Percentiles rank a stretch among this genome's conserved stretches.
Conservation (phyloP, 2,797 vertebrate genomes). For the Varecia variegata region DNA sequence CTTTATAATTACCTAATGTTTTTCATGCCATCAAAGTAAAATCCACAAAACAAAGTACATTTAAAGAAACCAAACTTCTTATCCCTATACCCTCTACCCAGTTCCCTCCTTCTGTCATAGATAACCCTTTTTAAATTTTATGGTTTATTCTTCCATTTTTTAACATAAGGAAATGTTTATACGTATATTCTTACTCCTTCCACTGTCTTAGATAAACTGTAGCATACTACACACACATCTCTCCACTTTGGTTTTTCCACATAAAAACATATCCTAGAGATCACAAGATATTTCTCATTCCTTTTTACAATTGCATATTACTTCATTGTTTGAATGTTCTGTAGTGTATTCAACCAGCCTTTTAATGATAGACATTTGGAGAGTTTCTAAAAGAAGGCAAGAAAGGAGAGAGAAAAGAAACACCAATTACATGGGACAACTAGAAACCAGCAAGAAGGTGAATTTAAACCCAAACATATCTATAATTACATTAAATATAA, state of each 20-base stretch:
- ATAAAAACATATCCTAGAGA: not conserved
- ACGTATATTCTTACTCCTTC: not conserved
- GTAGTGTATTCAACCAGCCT: not conserved
- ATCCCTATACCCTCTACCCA: too few species aligned
- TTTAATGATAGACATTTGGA: not conserved
- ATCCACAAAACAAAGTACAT: not conserved
- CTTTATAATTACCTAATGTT: not conserved
- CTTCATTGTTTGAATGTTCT: not conserved
- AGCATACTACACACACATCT: not conserved
- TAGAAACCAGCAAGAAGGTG: not conserved
- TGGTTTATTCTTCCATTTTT: not conserved
- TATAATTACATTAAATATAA: not conserved
- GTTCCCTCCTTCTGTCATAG: not conserved
- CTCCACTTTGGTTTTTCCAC: not conserved
- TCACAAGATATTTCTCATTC: not conserved
- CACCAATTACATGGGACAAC: not conserved
- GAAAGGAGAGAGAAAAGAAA: not conserved
- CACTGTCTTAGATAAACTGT: not conserved
- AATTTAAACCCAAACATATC: not conserved
- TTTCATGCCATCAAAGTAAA: not conserved
- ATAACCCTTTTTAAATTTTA: not conserved
- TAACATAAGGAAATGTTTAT: not conserved
- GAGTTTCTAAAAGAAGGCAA: not conserved
- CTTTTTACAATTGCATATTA: not conserved
- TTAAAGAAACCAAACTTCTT: not conserved